Evolutionary conservation across 2,113 vertebrate genomes (phyloP), one percentile per base, ranked within the genome.

Genomic region (Anguilla rostrata): DNA sequence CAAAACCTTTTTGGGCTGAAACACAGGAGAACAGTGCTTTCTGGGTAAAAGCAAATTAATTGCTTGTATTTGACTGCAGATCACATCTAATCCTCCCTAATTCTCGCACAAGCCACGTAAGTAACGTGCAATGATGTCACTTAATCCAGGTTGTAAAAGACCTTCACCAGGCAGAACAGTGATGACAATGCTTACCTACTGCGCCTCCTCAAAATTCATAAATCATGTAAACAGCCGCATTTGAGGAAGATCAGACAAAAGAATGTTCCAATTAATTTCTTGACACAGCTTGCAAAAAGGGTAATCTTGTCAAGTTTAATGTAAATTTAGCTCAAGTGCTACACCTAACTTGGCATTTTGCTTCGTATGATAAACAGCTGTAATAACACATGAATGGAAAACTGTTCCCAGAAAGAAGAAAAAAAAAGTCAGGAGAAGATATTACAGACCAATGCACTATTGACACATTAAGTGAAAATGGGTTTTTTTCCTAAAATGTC

Each of bases 261-360:
- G 71, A 29, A 75, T 34, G 9, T 75, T 75, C n/a, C 71, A 75
- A 75, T 75, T 75, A 75, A 75, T 75, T 34, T 75, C 71, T 34
- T 75, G 71, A 75, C 71, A 75, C n/a, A 34, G 26, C 71, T 75
- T 75, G 26, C 71, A 34, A 26, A 75, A 75, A 34, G 71, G 71
- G 71, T 75, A 75, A 75, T 75, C 71, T 34, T 75, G 71, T 75
- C 71, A 75, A n/a, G n/a, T 75, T 75, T 75, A 75, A 75, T 34
- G n/a, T 75, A 34, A 75, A 75, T 75, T 29, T 75, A 75, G 7
- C n/a, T 34, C n/a, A 34, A 75, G 29, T 75, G 71, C 71, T 29
- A 34, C 71, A 34, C 26, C 71, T 75, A 20, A 34, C 71, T 9
- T 75, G 71, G 71, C 71, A 34, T 12, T 75, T 75, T 75, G 71